A percentile compares a stretch with the other conserved stretches of the same genome.
These are phyloP conservation scores for Agrochola macilenta DNA, from an alignment of 2,888 invertebrate species.

Conservation along the genomic window DNA sequence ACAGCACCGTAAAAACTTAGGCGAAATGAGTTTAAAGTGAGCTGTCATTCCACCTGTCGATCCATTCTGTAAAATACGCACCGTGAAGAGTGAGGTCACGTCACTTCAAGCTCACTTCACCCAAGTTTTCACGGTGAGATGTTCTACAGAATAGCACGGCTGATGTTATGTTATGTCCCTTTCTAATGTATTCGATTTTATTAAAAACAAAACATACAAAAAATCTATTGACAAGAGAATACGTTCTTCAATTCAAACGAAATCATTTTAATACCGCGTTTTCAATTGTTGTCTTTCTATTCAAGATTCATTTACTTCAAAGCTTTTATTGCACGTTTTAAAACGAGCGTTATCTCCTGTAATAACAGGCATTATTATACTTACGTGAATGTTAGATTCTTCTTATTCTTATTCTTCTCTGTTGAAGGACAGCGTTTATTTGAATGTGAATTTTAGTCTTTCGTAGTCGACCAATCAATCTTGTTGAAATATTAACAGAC, in stretches of 20 bases:
- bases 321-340: slow-evolving; percentile 15
- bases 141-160: too few species aligned
- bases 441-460: slow-evolving; percentile 23
- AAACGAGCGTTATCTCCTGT: slow-evolving; percentile 1
- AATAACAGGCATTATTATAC: slow-evolving; percentile 14
- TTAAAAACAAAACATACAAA: not conserved
- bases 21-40: too few species aligned
- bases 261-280: not conserved
- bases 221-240: not conserved
- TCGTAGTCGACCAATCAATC: slow-evolving; percentile 40
- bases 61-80: too few species aligned
- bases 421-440: slow-evolving; percentile 19
- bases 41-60: too few species aligned
- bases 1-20: too few species aligned
- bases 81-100: too few species aligned
- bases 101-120: too few species aligned
- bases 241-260: slow-evolving; percentile 19
- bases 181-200: not conserved
- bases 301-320: slow-evolving; percentile 11
- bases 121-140: too few species aligned
- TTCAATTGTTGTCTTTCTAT: slow-evolving; percentile 22
- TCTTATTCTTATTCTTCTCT: too few species aligned
- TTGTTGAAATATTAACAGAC: slow-evolving; percentile 52
- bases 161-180: not conserved
- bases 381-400: slow-evolving; percentile 21